Evolutionary conservation across 1,140 invertebrate species (phyloP).

Genomic region (Atta texana): DNA sequence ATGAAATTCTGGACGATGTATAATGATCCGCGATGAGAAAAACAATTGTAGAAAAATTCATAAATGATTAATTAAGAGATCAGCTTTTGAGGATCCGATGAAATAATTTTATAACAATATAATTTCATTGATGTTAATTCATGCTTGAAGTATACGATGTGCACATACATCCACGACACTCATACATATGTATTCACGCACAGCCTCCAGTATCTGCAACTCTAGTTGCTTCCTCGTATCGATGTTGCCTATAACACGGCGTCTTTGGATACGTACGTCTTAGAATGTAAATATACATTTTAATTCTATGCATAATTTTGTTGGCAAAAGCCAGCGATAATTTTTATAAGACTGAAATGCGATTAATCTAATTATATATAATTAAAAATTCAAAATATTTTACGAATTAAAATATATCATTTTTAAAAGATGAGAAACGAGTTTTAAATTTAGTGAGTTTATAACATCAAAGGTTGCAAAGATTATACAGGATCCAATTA

Average conservation of each 20-base stretch:
- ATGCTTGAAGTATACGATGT: background rate
- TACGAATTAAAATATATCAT: background rate
- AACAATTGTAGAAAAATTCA: background rate
- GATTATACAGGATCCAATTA: background rate
- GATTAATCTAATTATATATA: background rate
- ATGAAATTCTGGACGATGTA: slow-evolving; percentile 31
- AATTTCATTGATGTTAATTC: slow-evolving; percentile 10
- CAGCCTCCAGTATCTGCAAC: slow-evolving; percentile 14
- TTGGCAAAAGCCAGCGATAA: background rate
- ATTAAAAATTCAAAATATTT: background rate
- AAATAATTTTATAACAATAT: background rate
- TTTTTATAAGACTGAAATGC: background rate
- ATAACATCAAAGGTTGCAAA: background rate
- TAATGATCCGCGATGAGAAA: background rate
- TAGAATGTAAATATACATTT: background rate
- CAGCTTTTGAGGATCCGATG: background rate
- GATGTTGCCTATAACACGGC: slow-evolving; percentile 42
- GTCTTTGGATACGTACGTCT: background rate
- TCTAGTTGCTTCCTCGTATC: background rate
- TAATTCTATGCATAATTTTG: background rate
- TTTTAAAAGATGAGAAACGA: background rate
- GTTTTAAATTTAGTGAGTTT: slow-evolving; percentile 1
- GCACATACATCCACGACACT: background rate
- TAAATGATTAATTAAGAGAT: background rate
- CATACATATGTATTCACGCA: background rate